A percentile compares a stretch with the other conserved stretches of the same genome.
Conservation (phyloP, 2,797 vertebrate genomes). For the Dermochelys coriacea region DNA sequence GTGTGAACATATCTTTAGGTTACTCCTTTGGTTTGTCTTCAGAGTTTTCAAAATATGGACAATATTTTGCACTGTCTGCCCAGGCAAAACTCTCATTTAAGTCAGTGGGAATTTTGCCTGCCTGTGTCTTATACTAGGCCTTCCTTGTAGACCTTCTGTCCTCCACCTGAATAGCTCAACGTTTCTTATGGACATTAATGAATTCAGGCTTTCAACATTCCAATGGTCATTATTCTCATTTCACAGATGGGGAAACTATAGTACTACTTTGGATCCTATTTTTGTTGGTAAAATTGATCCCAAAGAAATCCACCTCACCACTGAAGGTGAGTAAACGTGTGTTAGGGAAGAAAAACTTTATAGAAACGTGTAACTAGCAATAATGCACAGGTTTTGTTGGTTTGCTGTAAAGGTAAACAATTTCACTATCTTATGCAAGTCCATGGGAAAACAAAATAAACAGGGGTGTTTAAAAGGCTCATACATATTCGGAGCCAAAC, state of each 20-base stretch:
- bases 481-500: neutral
- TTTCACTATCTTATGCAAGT: neutral
- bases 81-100: neutral
- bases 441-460: neutral
- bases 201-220: neutral
- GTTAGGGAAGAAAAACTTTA: neutral
- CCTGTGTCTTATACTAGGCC: rapidly evolving
- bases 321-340: neutral
- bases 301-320: neutral
- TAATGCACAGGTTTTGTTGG: neutral
- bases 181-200: neutral
- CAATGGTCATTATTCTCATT: neutral
- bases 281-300: neutral
- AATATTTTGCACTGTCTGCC: neutral
- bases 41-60: neutral
- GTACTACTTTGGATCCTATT: neutral
- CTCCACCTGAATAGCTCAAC: neutral
- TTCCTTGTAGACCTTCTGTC: neutral
- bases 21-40: neutral
- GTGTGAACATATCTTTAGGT: neutral
- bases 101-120: neutral
- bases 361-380: neutral
- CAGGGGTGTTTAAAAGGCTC: neutral
- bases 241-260: neutral
- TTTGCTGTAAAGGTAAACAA: neutral